Base-by-base conservation (phyloP, 2,113 vertebrate genomes). In the Thalassarche chlororhynchos region DNA sequence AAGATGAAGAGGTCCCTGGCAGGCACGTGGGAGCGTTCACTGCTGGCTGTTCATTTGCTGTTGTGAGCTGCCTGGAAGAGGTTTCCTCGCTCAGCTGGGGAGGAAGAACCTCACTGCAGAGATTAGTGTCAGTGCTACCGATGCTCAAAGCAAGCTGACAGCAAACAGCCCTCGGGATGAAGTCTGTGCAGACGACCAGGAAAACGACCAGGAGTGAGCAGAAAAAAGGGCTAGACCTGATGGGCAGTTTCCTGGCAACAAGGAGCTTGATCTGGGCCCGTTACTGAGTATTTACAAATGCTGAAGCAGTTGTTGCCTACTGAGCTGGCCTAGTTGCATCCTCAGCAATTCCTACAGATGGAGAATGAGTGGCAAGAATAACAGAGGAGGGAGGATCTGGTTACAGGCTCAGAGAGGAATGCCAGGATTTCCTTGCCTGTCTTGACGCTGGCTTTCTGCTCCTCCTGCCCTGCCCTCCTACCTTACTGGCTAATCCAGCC, bases 341-440 rank as follows among this genome's bases (percentile, higher is more conserved):
- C 44, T 87, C 76, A 89, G 65, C 69, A 71, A 12, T 79, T 95
- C 57, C 77, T 87, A 64, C 26, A 69, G 89, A 47, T 74, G 28
- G 82, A 80, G 65, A 84, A 78, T 60, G 51, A 95, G 40, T 89
- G 72, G 89, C 84, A 86, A 95, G 72, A 81, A 52, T 81, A 92
- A 89, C 61, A 91, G 72, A 62, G 57, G 40, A 87, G 36, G 71
- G 86, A 92, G 72, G 83, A 90, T 87, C 77, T 78, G 61, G 28
- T 92, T 95, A 92, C 78, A 83, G 29, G 25, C 76, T 96, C 21
- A n/a, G 84, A 90, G 72, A 75, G 84, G 83, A 90, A 92, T 84
- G 80, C 40, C 80, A 91, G 86, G 70, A 82, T 87, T 94, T 83
- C 81, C 31, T 87, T 95, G 60, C 52, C 69, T 92, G 51, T 40